Base-by-base conservation (phyloP, 2,888 invertebrate genomes). In the Lasioglossum morio region DNA sequence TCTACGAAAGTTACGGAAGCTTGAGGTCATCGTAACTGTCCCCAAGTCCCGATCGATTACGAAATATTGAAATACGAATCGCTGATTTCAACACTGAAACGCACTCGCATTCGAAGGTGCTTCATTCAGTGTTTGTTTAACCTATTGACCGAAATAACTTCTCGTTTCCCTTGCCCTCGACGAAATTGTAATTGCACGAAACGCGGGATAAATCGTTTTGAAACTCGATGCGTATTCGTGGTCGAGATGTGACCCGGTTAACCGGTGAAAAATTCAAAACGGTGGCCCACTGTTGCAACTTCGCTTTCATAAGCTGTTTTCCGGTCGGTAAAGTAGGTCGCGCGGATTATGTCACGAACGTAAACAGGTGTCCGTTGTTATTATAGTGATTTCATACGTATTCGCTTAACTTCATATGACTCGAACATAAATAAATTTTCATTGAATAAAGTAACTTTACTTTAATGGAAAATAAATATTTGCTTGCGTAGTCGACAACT, bases 11-110 rank as follows among this genome's bases (percentile, higher is more conserved):
- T 73, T 81, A 27, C 77, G 34, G 37, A 48, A 70, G 37, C 53
- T 70, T n/a, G 37, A 27, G 70, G 53, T 70, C 77, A 70, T 70
- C 40, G 69, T 53, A 77, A 77, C 69, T 69, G 77, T 77, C 40
- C 37, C 16, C 10, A 14, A 34, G 19, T 1, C 43, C 43, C 4
- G 30, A 4, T 19, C 43, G 43, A n/a, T 72, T 43, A 46, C 72
- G 27, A 72, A 70, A 70, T 40, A 70, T 70, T n/a, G 43, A 43
- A 43, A 14, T 43, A 43, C 43, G 30, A 63, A 63, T 30, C 63
- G 63, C 4, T 1, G 63, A 63, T 63, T 63, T 63, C 63, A 63
- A 63, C 63, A 63, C n/a, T 30, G 63, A 63, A 19, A 63, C 16
- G 30, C 63, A 19, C 16, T 30, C 63, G 16, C 63, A 5, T 43